Conservation (phyloP, 2,888 invertebrate genomes). For the Sialis fuliginosa region DNA sequence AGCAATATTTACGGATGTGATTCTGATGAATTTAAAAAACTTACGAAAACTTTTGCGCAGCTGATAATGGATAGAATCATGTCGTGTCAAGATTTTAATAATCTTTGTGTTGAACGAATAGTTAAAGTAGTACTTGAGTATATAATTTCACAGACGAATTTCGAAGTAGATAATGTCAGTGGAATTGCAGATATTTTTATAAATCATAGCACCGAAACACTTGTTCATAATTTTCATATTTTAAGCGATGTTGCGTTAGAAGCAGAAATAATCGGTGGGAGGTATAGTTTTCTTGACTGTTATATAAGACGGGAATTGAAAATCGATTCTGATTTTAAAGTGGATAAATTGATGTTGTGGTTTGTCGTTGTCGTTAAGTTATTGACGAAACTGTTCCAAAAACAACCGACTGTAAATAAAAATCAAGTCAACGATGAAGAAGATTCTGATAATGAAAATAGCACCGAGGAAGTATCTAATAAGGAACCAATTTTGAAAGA, state of each 20-base stretch:
- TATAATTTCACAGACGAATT: neutral
- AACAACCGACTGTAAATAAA: constrained; percentile 10
- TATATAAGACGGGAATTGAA: neutral
- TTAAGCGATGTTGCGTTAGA: neutral
- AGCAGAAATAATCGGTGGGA: constrained; percentile 2
- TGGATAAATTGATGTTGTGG: neutral
- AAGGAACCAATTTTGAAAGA: neutral
- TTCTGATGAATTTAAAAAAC: constrained; percentile 14
- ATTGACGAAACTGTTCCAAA: constrained; percentile 2
- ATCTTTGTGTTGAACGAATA: neutral
- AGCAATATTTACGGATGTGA: constrained; percentile 9
- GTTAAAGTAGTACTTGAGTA: constrained; percentile 1
- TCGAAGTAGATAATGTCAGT: neutral
- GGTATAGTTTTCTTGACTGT: neutral
- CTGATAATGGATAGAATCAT: constrained; percentile 20
- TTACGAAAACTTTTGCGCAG: constrained; percentile 19
- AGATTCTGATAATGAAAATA: constrained; percentile 10
- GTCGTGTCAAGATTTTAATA: neutral
- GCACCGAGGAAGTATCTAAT: constrained; percentile 12
- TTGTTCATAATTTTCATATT: neutral
- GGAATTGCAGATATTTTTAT: neutral
- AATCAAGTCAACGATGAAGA: constrained; percentile 15
- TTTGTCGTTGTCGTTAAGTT: neutral
- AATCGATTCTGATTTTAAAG: neutral
- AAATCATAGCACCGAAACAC: neutral